A percentile compares a stretch with the other conserved stretches of the same genome.
Evolutionary conservation across 2,888 invertebrate species (phyloP).

Genomic region (Celastrina argiolus): DNA sequence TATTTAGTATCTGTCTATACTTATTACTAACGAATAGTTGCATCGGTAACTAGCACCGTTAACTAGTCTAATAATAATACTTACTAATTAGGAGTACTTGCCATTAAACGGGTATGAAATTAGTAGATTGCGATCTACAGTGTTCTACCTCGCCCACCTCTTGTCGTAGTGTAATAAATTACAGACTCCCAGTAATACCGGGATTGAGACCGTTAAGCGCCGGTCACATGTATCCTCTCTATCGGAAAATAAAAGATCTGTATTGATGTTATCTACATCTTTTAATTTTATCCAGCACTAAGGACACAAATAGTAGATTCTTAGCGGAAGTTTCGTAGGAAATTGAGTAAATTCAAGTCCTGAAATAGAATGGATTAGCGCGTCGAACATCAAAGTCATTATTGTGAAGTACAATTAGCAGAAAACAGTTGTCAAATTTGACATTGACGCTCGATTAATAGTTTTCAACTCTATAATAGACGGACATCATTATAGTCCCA

Average conservation of each 20-base stretch:
- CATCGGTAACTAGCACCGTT: not conserved
- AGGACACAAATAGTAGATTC: no score
- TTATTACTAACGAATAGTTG: not conserved
- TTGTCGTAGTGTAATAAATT: constrained; percentile 19
- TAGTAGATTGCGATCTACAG: constrained; percentile 19
- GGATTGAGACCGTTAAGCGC: not conserved
- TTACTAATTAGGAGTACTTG: not conserved
- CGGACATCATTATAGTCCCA: not conserved
- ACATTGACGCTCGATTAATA: no score
- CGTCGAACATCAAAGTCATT: no score
- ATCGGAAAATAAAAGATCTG: not conserved
- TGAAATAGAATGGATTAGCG: no score
- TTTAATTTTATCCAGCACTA: not conserved
- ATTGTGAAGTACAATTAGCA: no score
- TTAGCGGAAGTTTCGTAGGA: no score
- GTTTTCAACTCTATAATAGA: no score
- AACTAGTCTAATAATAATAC: not conserved
- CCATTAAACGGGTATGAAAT: constrained; percentile 10
- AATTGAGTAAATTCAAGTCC: no score
- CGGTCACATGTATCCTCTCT: not conserved
- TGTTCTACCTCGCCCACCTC: constrained; percentile 8
- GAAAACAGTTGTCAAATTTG: no score
- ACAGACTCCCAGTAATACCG: not conserved
- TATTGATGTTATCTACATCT: not conserved
- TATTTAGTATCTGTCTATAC: no score